Conservation (phyloP, 2,113 vertebrate genomes). For the Corythornis vintsioides region DNA sequence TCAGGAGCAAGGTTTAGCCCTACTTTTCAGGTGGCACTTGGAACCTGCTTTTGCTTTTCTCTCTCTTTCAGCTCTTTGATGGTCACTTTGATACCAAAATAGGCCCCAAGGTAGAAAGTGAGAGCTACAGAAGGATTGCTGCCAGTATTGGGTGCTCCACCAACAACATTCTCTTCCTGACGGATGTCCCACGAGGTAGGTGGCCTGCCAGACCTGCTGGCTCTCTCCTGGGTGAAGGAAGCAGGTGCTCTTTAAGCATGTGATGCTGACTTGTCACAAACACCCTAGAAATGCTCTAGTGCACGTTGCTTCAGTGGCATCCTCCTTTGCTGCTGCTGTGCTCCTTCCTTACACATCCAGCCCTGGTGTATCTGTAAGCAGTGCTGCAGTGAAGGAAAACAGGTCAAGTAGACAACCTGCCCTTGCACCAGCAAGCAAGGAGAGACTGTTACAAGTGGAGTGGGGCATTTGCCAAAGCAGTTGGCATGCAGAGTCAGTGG, state of each 20-base stretch:
- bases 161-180: slow-evolving; percentile 92
- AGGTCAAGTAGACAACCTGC: slow-evolving; percentile 27
- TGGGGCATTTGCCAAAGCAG: background rate
- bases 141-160: slow-evolving; percentile 86
- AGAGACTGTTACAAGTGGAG: background rate
- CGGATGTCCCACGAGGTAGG: slow-evolving; percentile 89
- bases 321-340: background rate
- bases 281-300: background rate
- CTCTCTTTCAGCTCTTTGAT: slow-evolving; percentile 85
- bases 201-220: slow-evolving; percentile 13
- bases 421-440: background rate
- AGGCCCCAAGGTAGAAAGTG: slow-evolving; percentile 90
- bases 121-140: slow-evolving; percentile 91
- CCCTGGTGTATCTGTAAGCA: background rate
- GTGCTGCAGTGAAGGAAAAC: background rate
- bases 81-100: slow-evolving; percentile 96
- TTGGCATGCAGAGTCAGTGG: too few relatives aligned
- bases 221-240: slow-evolving; percentile 68
- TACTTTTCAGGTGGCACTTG: background rate
- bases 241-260: background rate
- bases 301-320: background rate
- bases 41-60: background rate
- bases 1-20: background rate
- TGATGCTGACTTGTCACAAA: background rate
- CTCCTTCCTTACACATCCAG: background rate